Conservation (phyloP, 2,113 vertebrate species). For the Heloderma charlesbogerti region DNA sequence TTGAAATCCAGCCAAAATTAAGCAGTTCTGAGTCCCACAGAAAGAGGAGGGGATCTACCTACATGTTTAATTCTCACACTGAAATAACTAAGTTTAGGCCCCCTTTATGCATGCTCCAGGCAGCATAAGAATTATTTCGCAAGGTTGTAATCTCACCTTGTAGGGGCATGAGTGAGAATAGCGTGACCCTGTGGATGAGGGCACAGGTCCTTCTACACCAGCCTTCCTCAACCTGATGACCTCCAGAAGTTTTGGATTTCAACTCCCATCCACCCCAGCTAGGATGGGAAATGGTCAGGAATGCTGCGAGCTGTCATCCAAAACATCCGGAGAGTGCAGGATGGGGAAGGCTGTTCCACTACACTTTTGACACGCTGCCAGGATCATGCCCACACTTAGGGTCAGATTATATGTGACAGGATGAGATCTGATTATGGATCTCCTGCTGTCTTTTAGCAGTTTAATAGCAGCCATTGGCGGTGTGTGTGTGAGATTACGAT, state of each 20-base stretch:
- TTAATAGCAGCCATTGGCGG: neutral
- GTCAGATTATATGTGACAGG: too few relatives aligned
- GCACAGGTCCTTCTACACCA: too few relatives aligned
- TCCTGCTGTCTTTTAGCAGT: too few relatives aligned
- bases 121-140: neutral
- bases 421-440: too few relatives aligned
- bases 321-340: too few relatives aligned
- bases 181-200: neutral
- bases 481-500: neutral
- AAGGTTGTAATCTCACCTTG: neutral
- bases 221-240: too few relatives aligned
- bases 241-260: too few relatives aligned
- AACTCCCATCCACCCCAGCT: too few relatives aligned
- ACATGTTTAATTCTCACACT: too few relatives aligned
- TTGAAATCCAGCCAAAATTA: neutral
- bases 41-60: neutral
- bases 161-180: neutral
- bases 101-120: neutral
- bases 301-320: too few relatives aligned
- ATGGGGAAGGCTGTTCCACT: too few relatives aligned
- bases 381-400: neutral
- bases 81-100: neutral
- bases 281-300: too few relatives aligned
- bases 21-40: neutral
- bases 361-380: neutral